Evolutionary conservation across 2,888 invertebrate genomes (phyloP), one percentile per base, ranked within the genome.

Genomic region (Deilephila elpenor): DNA sequence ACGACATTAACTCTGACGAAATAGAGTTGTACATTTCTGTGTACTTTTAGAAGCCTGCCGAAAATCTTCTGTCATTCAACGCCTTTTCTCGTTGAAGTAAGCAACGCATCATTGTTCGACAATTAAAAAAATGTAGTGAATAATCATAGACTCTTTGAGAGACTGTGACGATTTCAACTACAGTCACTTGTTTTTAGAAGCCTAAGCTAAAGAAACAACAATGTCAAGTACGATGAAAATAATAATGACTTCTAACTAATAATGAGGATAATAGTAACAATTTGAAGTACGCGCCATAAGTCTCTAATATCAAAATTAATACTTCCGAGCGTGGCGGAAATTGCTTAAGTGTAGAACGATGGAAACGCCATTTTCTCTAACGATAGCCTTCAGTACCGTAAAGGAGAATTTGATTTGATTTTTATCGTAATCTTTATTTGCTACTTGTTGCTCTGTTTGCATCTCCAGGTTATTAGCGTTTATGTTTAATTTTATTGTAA

Each of bases 341-440:
- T 67, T 51, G 17, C 20, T 64, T 67, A 67, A 67, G 67, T 67
- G 44, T 25, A 71, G 19, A 17, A 70, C 37, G 32, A 60, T 25
- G 25, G 44, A 19, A 67, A 51, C 67, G 67, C 67, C 60, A 71
- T 70, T 70, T 53, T 71, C n/a, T 60, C 67, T 67, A 67, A 32
- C 44, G 64, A 60, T 71, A 72, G 72, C 29, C 70, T 64, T 53
- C 70, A 59, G 17, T 64, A 70, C 56, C 37, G 25, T 51, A 25
- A 64, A 67, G 25, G 67, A 51, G 67, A 29, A 37, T 67, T 51
- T 67, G 51, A 67, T 67, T 67, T 67, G 67, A 67, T 51, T 67
- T 67, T 67, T 67, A 67, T 75, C 56, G 62, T 59, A 53, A 73
- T 73, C 53, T 64, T 56, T 59, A 29, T 34, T 73, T 17, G 4